Conservation (phyloP, 2,113 vertebrate genomes). For the Rallus limicola region DNA sequence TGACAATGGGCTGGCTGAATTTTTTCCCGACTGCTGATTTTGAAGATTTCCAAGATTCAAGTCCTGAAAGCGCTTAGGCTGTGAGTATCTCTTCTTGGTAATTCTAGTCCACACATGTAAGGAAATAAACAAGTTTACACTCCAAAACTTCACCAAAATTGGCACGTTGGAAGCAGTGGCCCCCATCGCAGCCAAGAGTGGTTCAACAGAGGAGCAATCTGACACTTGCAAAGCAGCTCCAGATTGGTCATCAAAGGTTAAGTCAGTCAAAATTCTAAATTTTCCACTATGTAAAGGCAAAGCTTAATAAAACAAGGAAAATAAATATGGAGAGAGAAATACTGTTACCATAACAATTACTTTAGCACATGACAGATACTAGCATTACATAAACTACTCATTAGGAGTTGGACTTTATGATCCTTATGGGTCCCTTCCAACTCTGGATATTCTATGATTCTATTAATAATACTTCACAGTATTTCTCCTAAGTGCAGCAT, state of each 20-base stretch:
- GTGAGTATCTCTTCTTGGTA: background rate
- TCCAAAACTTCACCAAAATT: background rate
- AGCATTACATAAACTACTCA: background rate
- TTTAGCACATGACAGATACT: background rate
- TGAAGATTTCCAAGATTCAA: background rate
- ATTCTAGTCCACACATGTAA: background rate
- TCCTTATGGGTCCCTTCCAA: too few relatives aligned
- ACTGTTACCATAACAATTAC: background rate
- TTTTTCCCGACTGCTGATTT: background rate
- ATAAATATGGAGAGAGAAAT: background rate
- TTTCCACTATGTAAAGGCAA: background rate
- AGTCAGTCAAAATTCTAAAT: background rate
- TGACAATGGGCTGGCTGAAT: background rate
- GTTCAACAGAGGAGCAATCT: background rate
- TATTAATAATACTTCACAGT: background rate
- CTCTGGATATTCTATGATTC: too few relatives aligned
- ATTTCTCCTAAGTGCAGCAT: background rate
- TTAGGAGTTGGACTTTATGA: too few relatives aligned
- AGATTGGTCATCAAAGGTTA: background rate
- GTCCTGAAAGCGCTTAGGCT: background rate
- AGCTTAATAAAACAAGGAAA: background rate
- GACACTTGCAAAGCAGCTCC: background rate
- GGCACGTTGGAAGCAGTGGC: background rate
- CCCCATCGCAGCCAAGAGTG: fast-evolving
- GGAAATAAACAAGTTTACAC: background rate